phyloP scores from a whole-genome alignment of 2,888 invertebrate genomes.

The Carterocephalus palaemon region DNA sequence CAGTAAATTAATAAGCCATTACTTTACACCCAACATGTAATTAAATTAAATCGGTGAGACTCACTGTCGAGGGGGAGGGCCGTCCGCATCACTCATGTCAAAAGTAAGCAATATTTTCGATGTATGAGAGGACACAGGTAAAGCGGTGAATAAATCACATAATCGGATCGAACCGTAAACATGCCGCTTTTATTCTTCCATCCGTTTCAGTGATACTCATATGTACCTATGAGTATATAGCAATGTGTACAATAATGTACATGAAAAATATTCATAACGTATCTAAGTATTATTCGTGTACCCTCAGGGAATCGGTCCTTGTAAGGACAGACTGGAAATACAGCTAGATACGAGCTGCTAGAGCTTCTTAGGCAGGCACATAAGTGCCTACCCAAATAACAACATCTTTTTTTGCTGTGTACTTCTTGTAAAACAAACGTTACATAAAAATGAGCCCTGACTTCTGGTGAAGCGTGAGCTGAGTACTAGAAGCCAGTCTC shows the following conservation, averaged over 20 bases:
- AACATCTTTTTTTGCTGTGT: too few relatives aligned
- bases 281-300: too few relatives aligned
- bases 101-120: conserved; percentile 67
- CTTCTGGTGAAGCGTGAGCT: too few relatives aligned
- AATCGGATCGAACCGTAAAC: conserved; percentile 54
- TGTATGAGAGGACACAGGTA: conserved; percentile 42
- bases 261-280: background rate
- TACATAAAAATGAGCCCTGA: too few relatives aligned
- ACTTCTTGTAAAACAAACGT: too few relatives aligned
- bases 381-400: too few relatives aligned
- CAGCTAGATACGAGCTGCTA: too few relatives aligned
- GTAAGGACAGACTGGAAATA: too few relatives aligned
- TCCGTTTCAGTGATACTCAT: background rate
- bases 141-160: conserved; percentile 62
- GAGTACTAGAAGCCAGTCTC: too few relatives aligned
- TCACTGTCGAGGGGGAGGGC: conserved; percentile 50
- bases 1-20: conserved; percentile 70
- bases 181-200: conserved; percentile 1
- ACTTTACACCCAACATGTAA: conserved; percentile 75
- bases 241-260: background rate
- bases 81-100: conserved; percentile 61
- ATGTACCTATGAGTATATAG: background rate
- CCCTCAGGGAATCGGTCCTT: too few relatives aligned
- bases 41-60: conserved; percentile 66
- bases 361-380: too few relatives aligned